Conservation (phyloP, 2,797 vertebrate genomes). For the Apodemus agrarius region DNA sequence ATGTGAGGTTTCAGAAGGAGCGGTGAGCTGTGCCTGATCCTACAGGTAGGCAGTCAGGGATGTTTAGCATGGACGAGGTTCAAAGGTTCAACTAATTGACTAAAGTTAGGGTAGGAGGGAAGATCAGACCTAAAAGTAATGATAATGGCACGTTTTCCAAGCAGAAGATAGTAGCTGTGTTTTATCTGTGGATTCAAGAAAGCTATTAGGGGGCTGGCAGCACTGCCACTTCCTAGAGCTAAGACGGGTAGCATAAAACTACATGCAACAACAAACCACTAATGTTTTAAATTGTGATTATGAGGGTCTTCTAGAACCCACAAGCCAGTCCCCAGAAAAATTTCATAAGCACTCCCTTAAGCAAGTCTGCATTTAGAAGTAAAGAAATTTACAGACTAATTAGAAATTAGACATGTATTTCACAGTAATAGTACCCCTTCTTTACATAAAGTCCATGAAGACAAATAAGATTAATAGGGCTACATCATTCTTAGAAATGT, state of each 20-base stretch:
- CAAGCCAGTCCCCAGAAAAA: background rate
- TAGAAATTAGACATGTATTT: background rate
- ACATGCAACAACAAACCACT: background rate
- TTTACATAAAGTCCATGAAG: background rate
- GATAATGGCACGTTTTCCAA: background rate
- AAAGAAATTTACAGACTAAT: background rate
- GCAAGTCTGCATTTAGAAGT: conserved; percentile 5
- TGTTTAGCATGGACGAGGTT: background rate
- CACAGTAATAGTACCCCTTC: background rate
- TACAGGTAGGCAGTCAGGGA: background rate
- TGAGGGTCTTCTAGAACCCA: background rate
- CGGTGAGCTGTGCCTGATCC: background rate
- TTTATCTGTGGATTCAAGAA: background rate
- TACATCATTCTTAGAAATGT: conserved; percentile 38
- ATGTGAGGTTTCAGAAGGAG: background rate
- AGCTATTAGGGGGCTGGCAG: background rate
- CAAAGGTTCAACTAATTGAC: background rate
- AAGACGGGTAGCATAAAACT: background rate
- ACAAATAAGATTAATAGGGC: background rate
- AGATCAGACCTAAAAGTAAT: background rate
- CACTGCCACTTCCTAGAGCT: background rate
- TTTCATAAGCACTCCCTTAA: background rate
- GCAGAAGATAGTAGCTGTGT: background rate
- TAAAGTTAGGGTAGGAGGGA: background rate
- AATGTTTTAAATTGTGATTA: conserved; percentile 49